These are phyloP conservation scores for Gavialis gangeticus DNA, from an alignment of 2,113 vertebrate species.

Conservation along the genomic window DNA sequence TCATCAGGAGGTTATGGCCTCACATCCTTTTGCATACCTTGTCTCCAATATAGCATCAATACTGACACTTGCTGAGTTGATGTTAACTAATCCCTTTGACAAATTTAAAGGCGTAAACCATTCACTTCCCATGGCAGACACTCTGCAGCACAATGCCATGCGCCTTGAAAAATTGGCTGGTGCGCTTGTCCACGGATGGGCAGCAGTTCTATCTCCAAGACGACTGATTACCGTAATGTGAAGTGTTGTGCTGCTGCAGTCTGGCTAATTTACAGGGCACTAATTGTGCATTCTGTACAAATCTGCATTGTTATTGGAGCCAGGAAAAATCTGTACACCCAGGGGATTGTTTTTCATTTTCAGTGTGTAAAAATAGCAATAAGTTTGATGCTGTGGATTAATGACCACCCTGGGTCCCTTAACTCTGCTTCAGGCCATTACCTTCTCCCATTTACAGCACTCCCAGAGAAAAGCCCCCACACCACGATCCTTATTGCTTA, in stretches of 20 bases:
- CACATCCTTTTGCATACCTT: not conserved
- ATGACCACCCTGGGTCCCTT: not conserved
- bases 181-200: not conserved
- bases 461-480: not conserved
- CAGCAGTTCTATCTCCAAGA: not conserved
- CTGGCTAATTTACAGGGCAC: not conserved
- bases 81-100: not conserved
- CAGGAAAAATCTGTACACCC: accelerated
- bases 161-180: not conserved
- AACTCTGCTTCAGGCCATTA: not conserved
- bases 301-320: accelerated
- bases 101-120: not conserved
- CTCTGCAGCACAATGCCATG: not conserved
- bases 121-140: not conserved
- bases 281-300: accelerated
- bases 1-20: not conserved
- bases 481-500: not conserved
- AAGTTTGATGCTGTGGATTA: not conserved
- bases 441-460: not conserved
- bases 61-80: not conserved
- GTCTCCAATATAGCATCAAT: not conserved
- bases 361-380: not conserved
- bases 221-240: not conserved
- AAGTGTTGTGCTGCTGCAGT: not conserved
- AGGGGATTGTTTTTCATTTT: not conserved